These are phyloP conservation scores for Adelphocoris suturalis DNA, from an alignment of 2,888 invertebrate species.

Conservation along the genomic window DNA sequence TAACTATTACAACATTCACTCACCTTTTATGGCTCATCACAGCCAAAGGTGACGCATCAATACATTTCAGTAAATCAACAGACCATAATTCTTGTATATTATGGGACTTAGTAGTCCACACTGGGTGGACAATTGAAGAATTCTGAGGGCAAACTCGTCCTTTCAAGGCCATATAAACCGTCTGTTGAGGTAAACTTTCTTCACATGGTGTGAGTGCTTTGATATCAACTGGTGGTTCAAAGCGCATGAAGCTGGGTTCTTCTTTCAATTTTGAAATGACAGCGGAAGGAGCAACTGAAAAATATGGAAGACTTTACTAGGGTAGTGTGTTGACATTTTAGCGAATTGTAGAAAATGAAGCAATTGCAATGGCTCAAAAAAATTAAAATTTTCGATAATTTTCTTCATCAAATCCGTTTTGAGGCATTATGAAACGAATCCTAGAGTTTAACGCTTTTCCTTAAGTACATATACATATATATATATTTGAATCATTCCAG, in stretches of 20 bases:
- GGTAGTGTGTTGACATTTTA: too few species aligned
- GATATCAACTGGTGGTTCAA: not conserved
- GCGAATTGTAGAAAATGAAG: too few species aligned
- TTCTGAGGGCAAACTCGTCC: slow-evolving; percentile 50
- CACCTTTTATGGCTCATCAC: slow-evolving; percentile 24
- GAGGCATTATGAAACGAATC: too few species aligned
- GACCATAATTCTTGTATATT: slow-evolving; percentile 79
- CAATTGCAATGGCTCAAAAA: too few species aligned
- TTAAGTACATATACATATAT: too few species aligned
- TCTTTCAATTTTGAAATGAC: not conserved
- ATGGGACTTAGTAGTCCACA: slow-evolving; percentile 33
- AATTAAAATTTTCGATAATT: too few species aligned
- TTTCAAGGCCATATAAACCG: slow-evolving; percentile 41
- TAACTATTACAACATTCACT: not conserved
- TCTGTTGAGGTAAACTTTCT: not conserved
- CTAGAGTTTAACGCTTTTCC: too few species aligned
- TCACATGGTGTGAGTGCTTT: not conserved
- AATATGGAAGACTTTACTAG: not conserved
- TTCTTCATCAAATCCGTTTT: too few species aligned
- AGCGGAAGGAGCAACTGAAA: not conserved
- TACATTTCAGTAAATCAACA: slow-evolving; percentile 87
- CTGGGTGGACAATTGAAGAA: not conserved
- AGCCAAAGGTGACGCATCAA: slow-evolving; percentile 85
- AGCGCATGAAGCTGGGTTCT: not conserved
- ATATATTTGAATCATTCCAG: too few species aligned